These are phyloP conservation scores for Mormyrops attenuatus DNA, from an alignment of 2,797 vertebrate genomes.

Conservation along the genomic window DNA sequence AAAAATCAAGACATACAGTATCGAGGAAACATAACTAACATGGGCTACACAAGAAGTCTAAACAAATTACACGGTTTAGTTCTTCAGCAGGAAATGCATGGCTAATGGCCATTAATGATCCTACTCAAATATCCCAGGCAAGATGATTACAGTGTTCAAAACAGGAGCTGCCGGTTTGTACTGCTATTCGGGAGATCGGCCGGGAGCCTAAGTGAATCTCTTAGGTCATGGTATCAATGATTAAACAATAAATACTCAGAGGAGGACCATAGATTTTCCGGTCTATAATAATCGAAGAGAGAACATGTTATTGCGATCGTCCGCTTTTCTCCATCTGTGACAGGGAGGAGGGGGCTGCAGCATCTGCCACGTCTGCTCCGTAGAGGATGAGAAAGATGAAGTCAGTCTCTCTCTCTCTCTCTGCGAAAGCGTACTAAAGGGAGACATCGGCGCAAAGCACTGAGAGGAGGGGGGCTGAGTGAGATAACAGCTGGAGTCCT, in stretches of 20 bases:
- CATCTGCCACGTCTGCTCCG: slow-evolving; percentile 54
- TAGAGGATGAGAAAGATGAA: slow-evolving; percentile 36
- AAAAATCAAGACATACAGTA: neutral
- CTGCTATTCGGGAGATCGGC: neutral
- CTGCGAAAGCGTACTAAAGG: slow-evolving; percentile 24
- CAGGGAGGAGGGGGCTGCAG: slow-evolving; percentile 24
- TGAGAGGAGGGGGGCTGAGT: slow-evolving; percentile 27
- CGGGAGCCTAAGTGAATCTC: neutral
- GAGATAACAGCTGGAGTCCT: neutral
- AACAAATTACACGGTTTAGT: neutral
- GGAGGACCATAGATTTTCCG: neutral
- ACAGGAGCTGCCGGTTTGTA: neutral
- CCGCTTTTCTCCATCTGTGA: neutral
- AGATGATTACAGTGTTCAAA: neutral
- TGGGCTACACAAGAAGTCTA: neutral
- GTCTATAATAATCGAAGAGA: neutral
- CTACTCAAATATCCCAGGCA: neutral
- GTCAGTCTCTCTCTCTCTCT: neutral
- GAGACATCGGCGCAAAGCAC: slow-evolving; percentile 41
- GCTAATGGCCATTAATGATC: neutral
- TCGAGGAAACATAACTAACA: neutral
- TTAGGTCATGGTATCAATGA: neutral
- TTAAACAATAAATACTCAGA: neutral
- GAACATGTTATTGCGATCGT: neutral
- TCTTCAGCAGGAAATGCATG: neutral